Evolutionary conservation across 2,888 invertebrate species (phyloP).

Genomic region (Tenthredo scrophulariae): DNA sequence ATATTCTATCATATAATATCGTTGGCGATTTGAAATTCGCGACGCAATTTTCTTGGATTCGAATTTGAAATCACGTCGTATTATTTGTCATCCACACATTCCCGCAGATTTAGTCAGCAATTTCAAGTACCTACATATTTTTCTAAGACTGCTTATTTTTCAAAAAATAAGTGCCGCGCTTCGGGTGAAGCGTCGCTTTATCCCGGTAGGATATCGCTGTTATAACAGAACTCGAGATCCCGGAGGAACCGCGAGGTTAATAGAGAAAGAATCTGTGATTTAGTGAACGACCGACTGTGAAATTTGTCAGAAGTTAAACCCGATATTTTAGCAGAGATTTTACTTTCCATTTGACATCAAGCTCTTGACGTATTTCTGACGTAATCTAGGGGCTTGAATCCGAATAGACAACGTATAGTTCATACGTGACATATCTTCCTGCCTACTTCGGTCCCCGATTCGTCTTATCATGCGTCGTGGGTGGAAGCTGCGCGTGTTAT

Average conservation of each 20-base stretch:
- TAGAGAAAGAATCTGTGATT: conserved; percentile 40
- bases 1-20: background rate
- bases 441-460: background rate
- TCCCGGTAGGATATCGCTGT: background rate
- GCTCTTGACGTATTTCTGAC: conserved; percentile 15
- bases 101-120: background rate
- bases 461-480: background rate
- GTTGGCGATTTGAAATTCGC: background rate
- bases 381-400: background rate
- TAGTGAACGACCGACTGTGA: background rate
- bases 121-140: background rate
- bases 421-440: conserved; percentile 2
- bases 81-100: background rate
- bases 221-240: conserved; percentile 21
- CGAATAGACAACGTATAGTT: conserved; percentile 24
- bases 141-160: background rate
- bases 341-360: conserved; percentile 3
- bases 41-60: background rate
- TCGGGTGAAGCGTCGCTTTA: background rate
- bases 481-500: background rate
- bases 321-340: conserved; percentile 14
- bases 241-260: background rate
- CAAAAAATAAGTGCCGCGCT: background rate
- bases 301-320: conserved; percentile 35
- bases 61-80: background rate